Evolutionary conservation across 2,113 vertebrate species (phyloP).

Genomic region (Cricetomys ansorgei): DNA sequence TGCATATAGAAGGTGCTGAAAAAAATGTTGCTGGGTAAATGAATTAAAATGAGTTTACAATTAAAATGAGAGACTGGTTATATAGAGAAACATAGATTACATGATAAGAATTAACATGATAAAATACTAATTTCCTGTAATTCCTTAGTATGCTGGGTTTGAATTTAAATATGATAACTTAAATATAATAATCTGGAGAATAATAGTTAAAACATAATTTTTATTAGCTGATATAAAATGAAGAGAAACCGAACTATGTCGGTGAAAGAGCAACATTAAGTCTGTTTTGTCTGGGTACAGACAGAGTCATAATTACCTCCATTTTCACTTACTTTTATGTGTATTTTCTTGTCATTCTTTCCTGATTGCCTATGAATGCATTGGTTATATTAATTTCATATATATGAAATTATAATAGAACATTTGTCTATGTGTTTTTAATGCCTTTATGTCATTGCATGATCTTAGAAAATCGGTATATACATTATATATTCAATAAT

Average conservation of each 20-base stretch:
- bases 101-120: neutral
- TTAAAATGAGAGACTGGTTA: neutral
- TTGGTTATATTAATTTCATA: neutral
- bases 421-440: neutral
- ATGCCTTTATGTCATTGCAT: neutral
- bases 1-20: neutral
- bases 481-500: neutral
- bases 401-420: slow-evolving; percentile 16
- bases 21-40: slow-evolving; percentile 13
- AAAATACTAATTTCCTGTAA: neutral
- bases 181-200: neutral
- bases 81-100: neutral
- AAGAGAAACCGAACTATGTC: neutral
- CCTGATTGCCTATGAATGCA: slow-evolving; percentile 30
- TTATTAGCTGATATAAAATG: neutral
- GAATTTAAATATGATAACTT: neutral
- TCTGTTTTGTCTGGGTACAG: neutral
- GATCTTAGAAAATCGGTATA: neutral
- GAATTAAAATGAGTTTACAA: neutral
- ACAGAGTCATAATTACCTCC: slow-evolving; percentile 23
- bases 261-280: neutral
- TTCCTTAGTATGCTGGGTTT: neutral
- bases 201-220: neutral
- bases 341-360: neutral
- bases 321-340: slow-evolving; percentile 49